Conservation (phyloP, 2,797 vertebrate genomes). For the Corythornis leucogaster region DNA sequence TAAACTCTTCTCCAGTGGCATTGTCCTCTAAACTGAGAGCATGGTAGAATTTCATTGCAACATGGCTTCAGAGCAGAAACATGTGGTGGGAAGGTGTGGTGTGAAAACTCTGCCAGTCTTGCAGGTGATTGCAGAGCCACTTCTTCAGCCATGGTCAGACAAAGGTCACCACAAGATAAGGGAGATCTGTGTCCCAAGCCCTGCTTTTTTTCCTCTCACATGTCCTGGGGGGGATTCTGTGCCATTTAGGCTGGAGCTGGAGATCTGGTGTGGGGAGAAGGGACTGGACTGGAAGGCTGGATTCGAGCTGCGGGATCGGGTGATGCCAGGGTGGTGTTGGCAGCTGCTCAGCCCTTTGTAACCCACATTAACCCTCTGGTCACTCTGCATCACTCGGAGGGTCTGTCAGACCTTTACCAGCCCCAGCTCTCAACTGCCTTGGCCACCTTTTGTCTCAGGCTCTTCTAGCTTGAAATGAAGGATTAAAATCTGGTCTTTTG, state of each 20-base stretch:
- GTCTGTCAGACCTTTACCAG: background rate
- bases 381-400: background rate
- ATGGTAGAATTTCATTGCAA: background rate
- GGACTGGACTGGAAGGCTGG: background rate
- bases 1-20: background rate
- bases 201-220: rapidly evolving
- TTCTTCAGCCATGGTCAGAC: background rate
- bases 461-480: background rate
- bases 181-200: background rate
- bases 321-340: background rate
- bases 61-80: background rate
- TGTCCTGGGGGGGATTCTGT: rapidly evolving
- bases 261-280: background rate
- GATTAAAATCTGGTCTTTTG: background rate
- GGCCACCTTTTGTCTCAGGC: background rate
- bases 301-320: background rate
- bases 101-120: background rate
- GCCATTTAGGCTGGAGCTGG: background rate
- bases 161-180: rapidly evolving
- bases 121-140: rapidly evolving
- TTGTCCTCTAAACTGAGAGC: background rate
- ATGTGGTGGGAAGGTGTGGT: background rate
- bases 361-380: background rate
- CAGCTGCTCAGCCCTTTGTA: background rate
- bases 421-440: background rate